Evolutionary conservation across 2,888 invertebrate species (phyloP).

Genomic region (Spodoptera littoralis): DNA sequence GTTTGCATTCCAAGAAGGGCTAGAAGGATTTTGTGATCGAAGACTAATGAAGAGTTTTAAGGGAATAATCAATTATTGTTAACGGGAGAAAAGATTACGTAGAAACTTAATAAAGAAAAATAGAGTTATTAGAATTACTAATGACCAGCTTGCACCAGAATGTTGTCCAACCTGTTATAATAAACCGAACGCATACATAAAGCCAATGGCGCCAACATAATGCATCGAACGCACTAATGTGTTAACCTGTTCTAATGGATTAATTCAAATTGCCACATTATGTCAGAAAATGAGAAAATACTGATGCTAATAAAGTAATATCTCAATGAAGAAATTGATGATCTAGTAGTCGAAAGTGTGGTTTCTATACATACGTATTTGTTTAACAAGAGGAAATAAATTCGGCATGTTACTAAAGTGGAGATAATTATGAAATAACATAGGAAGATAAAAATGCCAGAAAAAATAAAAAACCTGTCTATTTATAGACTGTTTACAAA

Average conservation of each 20-base stretch:
- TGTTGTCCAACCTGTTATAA: constrained; percentile 44
- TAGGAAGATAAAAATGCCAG: neutral
- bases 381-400: too few species aligned
- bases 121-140: neutral
- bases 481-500: neutral
- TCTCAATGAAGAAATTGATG: neutral
- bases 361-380: neutral
- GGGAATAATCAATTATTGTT: too few species aligned
- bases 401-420: neutral
- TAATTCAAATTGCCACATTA: constrained; percentile 21
- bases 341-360: neutral
- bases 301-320: constrained; percentile 7
- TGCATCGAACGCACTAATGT: constrained; percentile 29
- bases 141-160: constrained; percentile 46
- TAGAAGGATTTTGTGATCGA: too few species aligned
- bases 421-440: too few species aligned
- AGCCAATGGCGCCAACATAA: constrained; percentile 42
- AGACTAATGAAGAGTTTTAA: too few species aligned
- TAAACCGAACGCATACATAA: constrained; percentile 27
- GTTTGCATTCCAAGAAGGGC: too few species aligned
- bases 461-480: neutral
- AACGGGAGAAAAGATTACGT: too few species aligned
- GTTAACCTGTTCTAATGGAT: constrained; percentile 36
- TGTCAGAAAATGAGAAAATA: constrained; percentile 8
- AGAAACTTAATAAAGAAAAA: too few species aligned